Evolutionary conservation across 2,797 vertebrate species (phyloP).

Genomic region (Picus viridis): DNA sequence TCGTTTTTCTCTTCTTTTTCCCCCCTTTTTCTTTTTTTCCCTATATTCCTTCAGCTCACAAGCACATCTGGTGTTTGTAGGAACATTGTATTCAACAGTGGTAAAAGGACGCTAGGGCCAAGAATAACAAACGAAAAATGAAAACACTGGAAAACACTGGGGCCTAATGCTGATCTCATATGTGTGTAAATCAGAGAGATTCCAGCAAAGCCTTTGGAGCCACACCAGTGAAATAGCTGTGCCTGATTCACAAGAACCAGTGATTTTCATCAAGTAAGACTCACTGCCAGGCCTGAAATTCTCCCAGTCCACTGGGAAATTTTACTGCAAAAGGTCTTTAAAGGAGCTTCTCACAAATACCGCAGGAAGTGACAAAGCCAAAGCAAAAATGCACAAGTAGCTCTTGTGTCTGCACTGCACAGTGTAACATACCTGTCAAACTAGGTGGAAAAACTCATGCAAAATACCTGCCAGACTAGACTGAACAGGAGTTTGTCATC

Average conservation of each 20-base stretch:
- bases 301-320: conserved; percentile 10
- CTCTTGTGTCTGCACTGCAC: neutral
- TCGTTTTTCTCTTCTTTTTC: neutral
- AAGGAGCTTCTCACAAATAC: neutral
- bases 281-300: conserved; percentile 14
- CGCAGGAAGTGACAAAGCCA: neutral
- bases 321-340: neutral
- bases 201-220: conserved; percentile 54
- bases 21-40: neutral
- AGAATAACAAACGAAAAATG: conserved; percentile 65
- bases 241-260: conserved; percentile 13
- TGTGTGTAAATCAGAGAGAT: conserved; percentile 64
- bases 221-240: conserved; percentile 38
- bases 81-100: conserved; percentile 63
- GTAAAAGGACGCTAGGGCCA: conserved; percentile 43
- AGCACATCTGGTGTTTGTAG: conserved; percentile 67
- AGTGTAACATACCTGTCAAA: neutral
- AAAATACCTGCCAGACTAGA: neutral
- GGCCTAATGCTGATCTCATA: conserved; percentile 66
- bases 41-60: conserved; percentile 22
- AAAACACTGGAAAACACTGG: conserved; percentile 59
- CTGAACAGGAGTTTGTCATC: neutral
- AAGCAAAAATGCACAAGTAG: neutral
- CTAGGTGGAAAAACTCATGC: neutral
- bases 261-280: neutral